phyloP scores from a whole-genome alignment of 1,140 invertebrate genomes.

The Eriocheir sinensis region DNA sequence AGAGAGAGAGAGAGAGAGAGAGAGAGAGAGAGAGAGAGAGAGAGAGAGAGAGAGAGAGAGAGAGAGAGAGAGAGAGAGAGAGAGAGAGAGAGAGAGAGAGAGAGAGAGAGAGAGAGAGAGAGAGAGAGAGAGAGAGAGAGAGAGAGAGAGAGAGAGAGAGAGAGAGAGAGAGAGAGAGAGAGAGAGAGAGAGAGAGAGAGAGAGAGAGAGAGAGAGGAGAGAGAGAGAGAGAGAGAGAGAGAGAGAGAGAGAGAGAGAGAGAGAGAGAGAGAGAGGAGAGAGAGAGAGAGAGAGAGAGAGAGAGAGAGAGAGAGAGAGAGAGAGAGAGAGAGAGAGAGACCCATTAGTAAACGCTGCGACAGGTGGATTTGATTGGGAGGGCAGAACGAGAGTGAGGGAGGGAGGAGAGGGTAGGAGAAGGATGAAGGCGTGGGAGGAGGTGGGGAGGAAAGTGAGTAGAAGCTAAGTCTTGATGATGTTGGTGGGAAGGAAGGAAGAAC shows the following conservation, averaged over 20 bases:
- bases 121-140: background rate
- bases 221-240: background rate
- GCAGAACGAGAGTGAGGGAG: background rate
- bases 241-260: conserved; percentile 9
- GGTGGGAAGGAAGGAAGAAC: background rate
- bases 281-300: background rate
- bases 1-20: background rate
- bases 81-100: background rate
- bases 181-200: conserved; percentile 33
- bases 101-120: background rate
- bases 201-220: conserved; percentile 5
- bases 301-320: background rate
- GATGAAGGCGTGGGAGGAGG: background rate
- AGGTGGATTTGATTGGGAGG: background rate
- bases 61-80: background rate
- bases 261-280: background rate
- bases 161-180: background rate
- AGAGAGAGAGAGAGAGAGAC: background rate
- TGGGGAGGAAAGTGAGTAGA: background rate
- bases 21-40: background rate
- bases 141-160: background rate
- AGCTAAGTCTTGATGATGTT: background rate
- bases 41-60: background rate
- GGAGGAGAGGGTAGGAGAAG: background rate
- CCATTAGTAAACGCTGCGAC: conserved; percentile 33